Evolutionary conservation across 1,140 invertebrate genomes (phyloP), one percentile per base, ranked within the genome.

Genomic region (Pteromalus puparum): DNA sequence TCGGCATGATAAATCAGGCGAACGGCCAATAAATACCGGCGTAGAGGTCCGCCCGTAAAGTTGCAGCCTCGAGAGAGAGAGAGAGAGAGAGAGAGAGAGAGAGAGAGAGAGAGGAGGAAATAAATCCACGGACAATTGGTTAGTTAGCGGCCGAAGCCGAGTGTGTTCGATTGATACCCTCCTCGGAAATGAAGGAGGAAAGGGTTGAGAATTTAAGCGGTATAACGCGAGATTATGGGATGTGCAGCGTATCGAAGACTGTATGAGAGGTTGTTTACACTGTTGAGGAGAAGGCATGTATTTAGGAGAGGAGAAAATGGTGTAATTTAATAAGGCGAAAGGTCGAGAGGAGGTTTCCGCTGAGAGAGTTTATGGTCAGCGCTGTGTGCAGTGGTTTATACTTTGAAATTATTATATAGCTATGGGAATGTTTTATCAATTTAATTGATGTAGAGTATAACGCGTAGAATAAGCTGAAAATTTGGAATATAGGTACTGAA

Each of bases 81-180:
- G 4, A 65, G 61, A 18, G 24, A 30, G 53, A 61, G 24, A 67
- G 65, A 67, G 21, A 67, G 46, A 48, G 46, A 48, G 46, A 15
- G 46, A 13, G 15, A 48, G 46, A 48, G 46, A 48, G 53, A n/a
- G 18, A 61, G 34, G 61, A 48, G 82, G 82, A 83, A 87, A 90
- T 90, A 90, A 88, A 90, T 90, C 86, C 72, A 85, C 87, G 73
- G 34, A 85, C 73, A 84, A 88, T 89, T 86, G 88, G 88, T 89
- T 89, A 89, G 88, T 90, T 90, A 89, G 83, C 46, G 77, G 38
- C 42, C 38, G 80, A 81, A 72, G 80, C 70, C n/a, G 24, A 30
- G 42, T 38, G 74, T 26, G 4, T 13, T 10, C 15, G 30, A 76
- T 76, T 76, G 24, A 76, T 76, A 28, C 46, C n/a, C 28, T 18